Base-by-base conservation (phyloP, 2,113 vertebrate genomes). In the Ptychochromis oligacanthus region DNA sequence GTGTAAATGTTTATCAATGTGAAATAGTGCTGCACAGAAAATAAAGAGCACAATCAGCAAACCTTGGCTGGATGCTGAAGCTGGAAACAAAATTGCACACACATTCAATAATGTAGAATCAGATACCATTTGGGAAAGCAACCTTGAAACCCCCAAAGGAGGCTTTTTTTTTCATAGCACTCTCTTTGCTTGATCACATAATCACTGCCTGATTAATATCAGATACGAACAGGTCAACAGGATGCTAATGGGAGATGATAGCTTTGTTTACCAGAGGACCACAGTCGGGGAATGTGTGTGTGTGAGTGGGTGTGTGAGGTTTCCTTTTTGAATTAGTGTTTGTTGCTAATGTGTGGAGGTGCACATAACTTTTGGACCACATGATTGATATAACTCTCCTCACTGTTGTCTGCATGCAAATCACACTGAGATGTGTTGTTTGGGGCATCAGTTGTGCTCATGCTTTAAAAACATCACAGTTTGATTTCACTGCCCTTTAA, bases 121-220 rank as follows among this genome's bases (percentile, higher is more conserved):
- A 1, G 79, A 80, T 49, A 2, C 61, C 10, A 5, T 55, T 75
- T 49, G 18, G 57, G 26, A 64, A 52, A 61, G 62, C 61, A 43
- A 79, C 57, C 49, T 76, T 76, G 52, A 62, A 75, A 79, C 18
- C 22, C 12, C 55, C 34, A 1, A 11, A 49, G 83, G 52, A 59
- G 43, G 24, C 3, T 62, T 58, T 24, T 40, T 43, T 38, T n/a
- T 46, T 6, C 9, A 31, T 55, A 43, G 54, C 12, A 18, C 82
- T 80, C 82, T 75, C 75, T 40, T 88, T 34, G 24, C 59, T 83
- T 87, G 80, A 92, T 82, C 86, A 84, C 74, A 78, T 89, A 83
- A 91, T 91, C 89, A 64, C 54, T 12, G 59, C 12, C 79, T 93
- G 85, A 93, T 93, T 90, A 86, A 81, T 85, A 81, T 85, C 79